Evolutionary conservation across 1,140 invertebrate species (phyloP).

Genomic region (Cardiocondyla obscurior): DNA sequence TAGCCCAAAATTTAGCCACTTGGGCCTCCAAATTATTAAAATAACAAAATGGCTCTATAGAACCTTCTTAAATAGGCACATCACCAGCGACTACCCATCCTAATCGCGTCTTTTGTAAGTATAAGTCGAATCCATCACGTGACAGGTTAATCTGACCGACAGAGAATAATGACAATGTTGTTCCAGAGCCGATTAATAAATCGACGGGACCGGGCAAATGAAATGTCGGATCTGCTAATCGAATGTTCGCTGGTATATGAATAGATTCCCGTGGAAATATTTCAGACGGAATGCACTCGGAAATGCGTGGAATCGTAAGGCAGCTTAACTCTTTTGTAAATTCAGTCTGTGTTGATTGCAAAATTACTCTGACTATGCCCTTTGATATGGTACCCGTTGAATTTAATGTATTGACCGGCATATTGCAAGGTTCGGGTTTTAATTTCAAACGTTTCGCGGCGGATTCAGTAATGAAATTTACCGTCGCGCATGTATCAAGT

Average conservation of each 20-base stretch:
- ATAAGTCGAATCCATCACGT: neutral
- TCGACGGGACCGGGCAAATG: neutral
- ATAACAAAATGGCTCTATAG: too few relatives aligned
- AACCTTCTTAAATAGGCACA: too few relatives aligned
- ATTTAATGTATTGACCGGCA: neutral
- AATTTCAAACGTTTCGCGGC: neutral
- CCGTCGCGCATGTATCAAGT: neutral
- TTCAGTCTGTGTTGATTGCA: neutral
- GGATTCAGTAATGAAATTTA: neutral
- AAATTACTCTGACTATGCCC: neutral
- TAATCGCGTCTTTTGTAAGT: neutral
- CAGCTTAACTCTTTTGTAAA: neutral
- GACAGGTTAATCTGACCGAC: neutral
- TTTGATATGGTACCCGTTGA: neutral
- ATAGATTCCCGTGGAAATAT: neutral
- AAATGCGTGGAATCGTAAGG: neutral
- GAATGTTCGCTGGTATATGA: neutral
- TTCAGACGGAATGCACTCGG: neutral
- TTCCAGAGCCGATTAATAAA: neutral
- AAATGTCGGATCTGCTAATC: neutral
- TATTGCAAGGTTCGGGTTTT: neutral
- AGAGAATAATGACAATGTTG: neutral
- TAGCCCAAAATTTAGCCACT: too few relatives aligned
- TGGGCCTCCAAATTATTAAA: too few relatives aligned
- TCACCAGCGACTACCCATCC: neutral